A percentile compares a stretch with the other conserved stretches of the same genome.
phyloP scores from a whole-genome alignment of 2,113 vertebrate species.

The Drymodes brunneopygia region DNA sequence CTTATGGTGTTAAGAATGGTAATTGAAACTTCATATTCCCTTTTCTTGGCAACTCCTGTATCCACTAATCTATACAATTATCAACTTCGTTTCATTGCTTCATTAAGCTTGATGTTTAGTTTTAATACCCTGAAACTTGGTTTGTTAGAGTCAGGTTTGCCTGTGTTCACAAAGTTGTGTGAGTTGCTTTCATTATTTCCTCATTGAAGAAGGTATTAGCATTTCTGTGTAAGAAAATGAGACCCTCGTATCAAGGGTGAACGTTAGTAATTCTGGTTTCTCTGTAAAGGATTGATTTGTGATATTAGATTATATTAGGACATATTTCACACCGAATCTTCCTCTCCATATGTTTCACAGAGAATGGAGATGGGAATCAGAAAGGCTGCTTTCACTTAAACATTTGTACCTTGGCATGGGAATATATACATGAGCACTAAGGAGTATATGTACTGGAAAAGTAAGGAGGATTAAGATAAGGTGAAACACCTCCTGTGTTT shows the following conservation, averaged over 20 bases:
- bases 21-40: neutral
- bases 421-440: neutral
- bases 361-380: neutral
- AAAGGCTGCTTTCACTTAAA: neutral
- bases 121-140: neutral
- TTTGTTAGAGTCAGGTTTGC: neutral
- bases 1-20: neutral
- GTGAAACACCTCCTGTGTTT: neutral
- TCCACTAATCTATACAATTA: neutral
- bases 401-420: neutral
- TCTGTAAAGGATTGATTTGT: neutral
- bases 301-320: neutral
- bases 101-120: neutral
- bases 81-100: neutral
- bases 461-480: neutral
- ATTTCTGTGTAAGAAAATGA: neutral
- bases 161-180: neutral
- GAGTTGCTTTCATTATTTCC: neutral
- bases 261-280: neutral
- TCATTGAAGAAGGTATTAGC: neutral
- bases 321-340: neutral
- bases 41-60: neutral
- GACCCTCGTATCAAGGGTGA: rapidly evolving
- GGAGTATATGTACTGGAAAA: neutral
- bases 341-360: neutral